These are phyloP conservation scores for Hipposideros armiger DNA, from an alignment of 2,113 vertebrate species.

Conservation along the genomic window DNA sequence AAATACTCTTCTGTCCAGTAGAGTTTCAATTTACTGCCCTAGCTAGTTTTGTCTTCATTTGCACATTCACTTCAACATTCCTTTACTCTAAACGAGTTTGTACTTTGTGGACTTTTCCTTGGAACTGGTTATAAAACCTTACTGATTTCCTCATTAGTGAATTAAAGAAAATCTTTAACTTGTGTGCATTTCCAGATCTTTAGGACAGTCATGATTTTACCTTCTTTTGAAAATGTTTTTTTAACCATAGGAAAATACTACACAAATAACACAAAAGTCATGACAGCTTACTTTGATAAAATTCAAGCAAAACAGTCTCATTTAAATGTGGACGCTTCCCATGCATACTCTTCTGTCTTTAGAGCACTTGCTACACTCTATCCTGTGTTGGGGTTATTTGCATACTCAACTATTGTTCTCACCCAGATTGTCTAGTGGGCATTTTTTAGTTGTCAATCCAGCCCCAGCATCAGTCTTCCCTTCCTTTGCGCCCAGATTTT, in stretches of 20 bases:
- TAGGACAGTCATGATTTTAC: neutral
- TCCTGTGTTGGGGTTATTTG: neutral
- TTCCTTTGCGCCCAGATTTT: neutral
- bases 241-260: neutral
- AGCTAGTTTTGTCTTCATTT: neutral
- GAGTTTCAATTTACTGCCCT: neutral
- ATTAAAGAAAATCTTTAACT: constrained; percentile 37
- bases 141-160: neutral
- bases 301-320: neutral
- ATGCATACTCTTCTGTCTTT: neutral
- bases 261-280: neutral
- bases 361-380: neutral
- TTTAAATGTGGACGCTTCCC: neutral
- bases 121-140: neutral
- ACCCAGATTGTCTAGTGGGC: neutral
- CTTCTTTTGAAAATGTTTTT: neutral
- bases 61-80: neutral
- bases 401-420: neutral
- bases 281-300: neutral
- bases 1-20: neutral
- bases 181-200: neutral
- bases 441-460: neutral
- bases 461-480: neutral
- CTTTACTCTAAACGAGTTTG: constrained; percentile 5
- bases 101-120: neutral